Evolutionary conservation across 2,113 vertebrate species (phyloP).

Genomic region (Cyanoliseus patagonus): DNA sequence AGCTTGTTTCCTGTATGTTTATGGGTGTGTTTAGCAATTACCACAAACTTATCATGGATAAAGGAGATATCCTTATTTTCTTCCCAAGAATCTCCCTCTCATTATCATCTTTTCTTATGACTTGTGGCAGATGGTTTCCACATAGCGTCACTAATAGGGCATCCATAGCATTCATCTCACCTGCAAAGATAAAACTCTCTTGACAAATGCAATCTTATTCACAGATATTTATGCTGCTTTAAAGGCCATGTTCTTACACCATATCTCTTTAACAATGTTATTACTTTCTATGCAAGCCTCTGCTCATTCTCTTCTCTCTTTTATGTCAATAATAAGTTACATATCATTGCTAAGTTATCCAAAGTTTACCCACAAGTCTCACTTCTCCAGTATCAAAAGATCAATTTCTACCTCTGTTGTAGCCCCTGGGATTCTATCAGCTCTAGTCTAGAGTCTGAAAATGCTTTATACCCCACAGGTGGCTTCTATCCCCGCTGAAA

Average conservation of each 20-base stretch:
- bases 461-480: background rate
- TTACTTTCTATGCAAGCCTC: background rate
- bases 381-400: conserved; percentile 29
- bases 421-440: background rate
- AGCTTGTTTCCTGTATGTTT: background rate
- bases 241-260: background rate
- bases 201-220: conserved; percentile 34
- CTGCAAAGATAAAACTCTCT: conserved; percentile 33
- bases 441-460: background rate
- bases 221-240: background rate
- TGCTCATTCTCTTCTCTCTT: background rate
- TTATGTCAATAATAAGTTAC: background rate
- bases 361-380: background rate
- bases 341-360: background rate
- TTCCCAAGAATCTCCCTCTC: background rate
- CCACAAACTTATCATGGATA: background rate
- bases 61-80: background rate
- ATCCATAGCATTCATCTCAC: background rate
- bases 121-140: background rate
- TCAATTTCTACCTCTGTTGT: background rate
- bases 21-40: background rate
- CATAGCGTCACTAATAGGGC: background rate
- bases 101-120: background rate
- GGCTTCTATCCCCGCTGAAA: background rate
- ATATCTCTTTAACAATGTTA: background rate